Percentiles rank a stretch among this genome's conserved stretches.
These are phyloP conservation scores for Nomada goodeniana DNA, from an alignment of 2,888 invertebrate species.

Conservation along the genomic window DNA sequence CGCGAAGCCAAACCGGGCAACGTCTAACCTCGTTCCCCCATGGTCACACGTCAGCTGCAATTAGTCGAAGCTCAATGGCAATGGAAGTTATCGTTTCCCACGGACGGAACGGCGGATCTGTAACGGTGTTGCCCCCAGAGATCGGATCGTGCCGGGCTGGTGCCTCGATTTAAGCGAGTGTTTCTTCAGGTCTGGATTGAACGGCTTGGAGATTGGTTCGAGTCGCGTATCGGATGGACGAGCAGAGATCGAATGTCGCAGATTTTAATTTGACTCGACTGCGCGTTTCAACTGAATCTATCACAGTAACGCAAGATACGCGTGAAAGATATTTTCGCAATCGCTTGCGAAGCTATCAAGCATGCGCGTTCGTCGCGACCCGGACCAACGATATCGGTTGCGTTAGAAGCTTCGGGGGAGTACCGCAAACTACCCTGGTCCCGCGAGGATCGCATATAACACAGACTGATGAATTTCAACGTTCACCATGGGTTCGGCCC, in stretches of 20 bases:
- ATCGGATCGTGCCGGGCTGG: not conserved
- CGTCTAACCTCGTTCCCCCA: conserved; percentile 57
- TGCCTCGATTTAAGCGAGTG: too few relatives aligned
- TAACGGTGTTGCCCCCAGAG: too few relatives aligned
- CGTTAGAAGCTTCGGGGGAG: conserved; percentile 1
- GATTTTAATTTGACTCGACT: too few relatives aligned
- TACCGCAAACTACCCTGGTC: conserved; percentile 35
- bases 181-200: too few relatives aligned
- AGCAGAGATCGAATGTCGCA: too few relatives aligned
- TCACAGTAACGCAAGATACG: not conserved
- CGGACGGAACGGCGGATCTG: not conserved
- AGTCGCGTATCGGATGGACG: too few relatives aligned
- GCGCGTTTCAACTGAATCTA: too few relatives aligned
- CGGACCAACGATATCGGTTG: conserved; percentile 17
- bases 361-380: not conserved
- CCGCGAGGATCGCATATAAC: conserved; percentile 37
- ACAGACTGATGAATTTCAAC: conserved; percentile 17
- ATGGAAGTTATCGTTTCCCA: conserved; percentile 2
- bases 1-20: conserved; percentile 70
- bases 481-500: not conserved
- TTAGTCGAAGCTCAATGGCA: conserved; percentile 65
- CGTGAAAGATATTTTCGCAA: not conserved
- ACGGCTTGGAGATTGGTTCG: too few relatives aligned
- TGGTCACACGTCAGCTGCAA: conserved; percentile 75
- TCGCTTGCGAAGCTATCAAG: not conserved